phyloP scores from a whole-genome alignment of 1,140 invertebrate genomes.

The Samia ricini region DNA sequence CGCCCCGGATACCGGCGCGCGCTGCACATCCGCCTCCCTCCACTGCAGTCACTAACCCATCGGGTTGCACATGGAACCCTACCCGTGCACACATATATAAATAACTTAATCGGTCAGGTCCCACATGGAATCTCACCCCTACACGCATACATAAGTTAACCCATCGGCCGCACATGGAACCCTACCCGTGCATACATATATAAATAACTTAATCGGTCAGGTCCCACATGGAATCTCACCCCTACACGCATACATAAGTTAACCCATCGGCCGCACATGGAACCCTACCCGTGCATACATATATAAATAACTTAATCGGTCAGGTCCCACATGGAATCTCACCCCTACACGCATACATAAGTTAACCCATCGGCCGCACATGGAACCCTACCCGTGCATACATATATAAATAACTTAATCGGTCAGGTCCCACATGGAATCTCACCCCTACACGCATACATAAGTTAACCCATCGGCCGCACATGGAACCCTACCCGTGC shows the following conservation, averaged over 20 bases:
- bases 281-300: conserved; percentile 81
- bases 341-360: no score
- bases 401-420: not conserved
- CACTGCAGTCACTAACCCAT: conserved; percentile 96
- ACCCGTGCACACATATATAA: not conserved
- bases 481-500: no score
- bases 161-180: conserved; percentile 97
- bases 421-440: no score
- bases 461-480: no score
- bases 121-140: no score
- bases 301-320: no score
- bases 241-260: no score
- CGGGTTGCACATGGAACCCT: conserved; percentile 97
- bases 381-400: conserved; percentile 86
- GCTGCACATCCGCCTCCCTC: conserved; percentile 92
- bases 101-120: no score
- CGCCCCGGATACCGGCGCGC: conserved; percentile 92
- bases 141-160: conserved; percentile 59
- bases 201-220: no score
- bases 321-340: no score
- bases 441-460: no score
- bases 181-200: conserved; percentile 70
- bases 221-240: no score
- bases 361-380: conserved; percentile 93
- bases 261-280: conserved; percentile 97